phyloP scores from a whole-genome alignment of 2,113 vertebrate species.

The Trogon surrucura region DNA sequence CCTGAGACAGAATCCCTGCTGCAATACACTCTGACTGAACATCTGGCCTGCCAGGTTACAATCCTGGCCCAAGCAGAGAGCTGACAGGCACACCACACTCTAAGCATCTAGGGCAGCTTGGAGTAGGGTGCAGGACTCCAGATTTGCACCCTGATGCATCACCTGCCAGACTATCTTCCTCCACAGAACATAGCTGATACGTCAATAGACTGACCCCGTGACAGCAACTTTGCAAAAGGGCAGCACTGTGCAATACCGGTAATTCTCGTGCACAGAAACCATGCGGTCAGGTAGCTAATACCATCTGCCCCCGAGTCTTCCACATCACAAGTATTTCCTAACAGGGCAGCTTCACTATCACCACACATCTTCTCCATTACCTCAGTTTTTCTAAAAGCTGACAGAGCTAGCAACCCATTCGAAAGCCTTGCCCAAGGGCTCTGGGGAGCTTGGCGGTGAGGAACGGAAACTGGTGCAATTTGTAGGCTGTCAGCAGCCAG shows the following conservation, averaged over 20 bases:
- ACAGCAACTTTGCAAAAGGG: neutral
- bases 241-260: neutral
- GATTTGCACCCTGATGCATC: neutral
- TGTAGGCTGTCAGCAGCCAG: accelerated
- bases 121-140: neutral
- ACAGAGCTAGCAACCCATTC: neutral
- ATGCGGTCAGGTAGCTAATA: neutral
- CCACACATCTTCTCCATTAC: neutral
- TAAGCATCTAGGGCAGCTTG: neutral
- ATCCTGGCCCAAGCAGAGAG: neutral
- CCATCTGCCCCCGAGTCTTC: neutral
- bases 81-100: neutral
- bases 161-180: neutral
- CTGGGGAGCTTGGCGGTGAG: neutral
- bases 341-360: neutral
- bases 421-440: neutral
- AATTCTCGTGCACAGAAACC: neutral
- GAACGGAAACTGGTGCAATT: neutral
- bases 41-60: neutral
- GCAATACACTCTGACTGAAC: neutral
- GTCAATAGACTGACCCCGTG: neutral
- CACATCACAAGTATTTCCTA: neutral
- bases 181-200: accelerated
- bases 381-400: neutral
- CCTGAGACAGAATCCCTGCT: neutral